Percentiles rank a stretch among this genome's conserved stretches.
These are phyloP conservation scores for Probaryconus sp. DNA, from an alignment of 1,140 invertebrate genomes.

Conservation along the genomic window DNA sequence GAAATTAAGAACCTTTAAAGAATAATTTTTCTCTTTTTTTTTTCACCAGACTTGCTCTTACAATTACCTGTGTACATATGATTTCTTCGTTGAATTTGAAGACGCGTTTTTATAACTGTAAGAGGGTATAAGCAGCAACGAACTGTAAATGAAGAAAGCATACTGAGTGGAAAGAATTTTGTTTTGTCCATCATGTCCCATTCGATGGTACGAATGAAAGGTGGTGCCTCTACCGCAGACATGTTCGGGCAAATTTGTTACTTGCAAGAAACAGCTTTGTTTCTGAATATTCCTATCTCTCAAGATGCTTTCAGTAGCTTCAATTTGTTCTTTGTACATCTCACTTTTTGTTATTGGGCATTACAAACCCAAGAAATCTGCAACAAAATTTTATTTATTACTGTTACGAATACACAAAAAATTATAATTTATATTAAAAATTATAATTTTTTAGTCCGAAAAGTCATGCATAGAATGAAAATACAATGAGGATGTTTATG, in stretches of 20 bases:
- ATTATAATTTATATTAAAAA: too few species aligned
- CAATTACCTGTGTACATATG: slow-evolving; percentile 90
- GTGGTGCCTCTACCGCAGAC: slow-evolving; percentile 79
- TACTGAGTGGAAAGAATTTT: slow-evolving; percentile 94
- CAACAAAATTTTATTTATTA: slow-evolving; percentile 8
- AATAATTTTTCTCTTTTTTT: too few species aligned
- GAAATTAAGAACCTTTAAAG: too few species aligned
- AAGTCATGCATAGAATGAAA: too few species aligned
- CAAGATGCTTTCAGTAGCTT: slow-evolving; percentile 17
- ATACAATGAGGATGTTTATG: too few species aligned
- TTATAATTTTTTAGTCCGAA: too few species aligned
- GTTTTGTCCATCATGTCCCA: slow-evolving; percentile 99
- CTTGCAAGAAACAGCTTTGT: slow-evolving; percentile 18
- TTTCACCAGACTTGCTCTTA: too few species aligned
- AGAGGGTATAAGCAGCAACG: slow-evolving; percentile 95
- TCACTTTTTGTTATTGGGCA: slow-evolving; percentile 68
- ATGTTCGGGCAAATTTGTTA: slow-evolving; percentile 59
- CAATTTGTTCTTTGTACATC: slow-evolving; percentile 70
- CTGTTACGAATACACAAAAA: too few species aligned
- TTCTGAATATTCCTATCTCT: slow-evolving; percentile 36
- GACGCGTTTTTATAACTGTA: slow-evolving; percentile 96
- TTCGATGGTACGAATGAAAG: slow-evolving; percentile 93
- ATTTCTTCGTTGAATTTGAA: slow-evolving; percentile 92
- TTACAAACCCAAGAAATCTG: slow-evolving; percentile 62
- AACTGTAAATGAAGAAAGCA: slow-evolving; percentile 91